Evolutionary conservation across 2,888 invertebrate species (phyloP), one percentile per base, ranked within the genome.

Genomic region (Tuberolachnus salignus): DNA sequence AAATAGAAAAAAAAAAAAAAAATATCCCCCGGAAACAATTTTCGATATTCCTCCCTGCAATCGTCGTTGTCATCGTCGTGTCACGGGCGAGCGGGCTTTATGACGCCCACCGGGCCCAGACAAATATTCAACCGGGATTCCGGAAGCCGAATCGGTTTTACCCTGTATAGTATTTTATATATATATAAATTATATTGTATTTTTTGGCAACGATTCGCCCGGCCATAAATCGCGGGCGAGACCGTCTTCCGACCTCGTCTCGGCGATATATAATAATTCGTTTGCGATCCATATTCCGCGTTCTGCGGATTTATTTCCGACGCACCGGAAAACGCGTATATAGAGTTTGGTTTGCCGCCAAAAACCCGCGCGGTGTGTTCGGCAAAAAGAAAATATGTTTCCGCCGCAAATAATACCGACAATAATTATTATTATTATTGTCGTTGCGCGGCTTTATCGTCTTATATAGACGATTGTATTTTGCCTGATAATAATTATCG

Each of bases 241-340:
- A 34, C 42, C 53, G n/a, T 53, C 57, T 26, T n/a, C 42, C 63
- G 34, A 14, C 63, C n/a, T 23, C 69, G 51, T 1, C 21, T 49
- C 26, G 49, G 72, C 63, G 51, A n/a, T n/a, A n/a, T n/a, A 63
- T 9, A 42, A 73, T 63, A 73, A 73, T 73, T 73, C 63, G 73
- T 53, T 73, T 63, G 34, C 34, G 63, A 53, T 70, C 44, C 16
- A 44, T 53, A 64, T 64, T 53, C 51, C 72, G 57, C 49, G 51
- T 10, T 2, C 6, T n/a, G n/a, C 44, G 51, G 53, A 74, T 74
- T 74, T 44, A 55, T 74, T 66, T 64, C 55, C 46, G 21, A 44
- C 66, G 13, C 6, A 46, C 74, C 55, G 64, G 74, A 66, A 66
- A 66, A 69, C 67, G 67, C 34, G 19, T 34, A 34, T 59, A n/a